These are phyloP conservation scores for Euclidia mi DNA, from an alignment of 2,888 invertebrate genomes.

Conservation along the genomic window DNA sequence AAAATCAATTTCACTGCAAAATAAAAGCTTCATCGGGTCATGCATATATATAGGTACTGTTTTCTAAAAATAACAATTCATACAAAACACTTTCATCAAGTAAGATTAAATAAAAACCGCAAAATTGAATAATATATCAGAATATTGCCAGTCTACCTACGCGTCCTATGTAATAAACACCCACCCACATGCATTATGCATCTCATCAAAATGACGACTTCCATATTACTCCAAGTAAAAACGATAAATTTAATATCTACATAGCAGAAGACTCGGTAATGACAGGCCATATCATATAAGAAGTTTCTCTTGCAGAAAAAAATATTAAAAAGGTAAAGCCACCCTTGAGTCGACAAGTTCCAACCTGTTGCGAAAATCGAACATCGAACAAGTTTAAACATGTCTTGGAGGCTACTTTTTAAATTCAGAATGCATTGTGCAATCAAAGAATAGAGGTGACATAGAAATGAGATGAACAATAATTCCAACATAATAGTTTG, in stretches of 20 bases:
- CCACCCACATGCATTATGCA: constrained; percentile 30
- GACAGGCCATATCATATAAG: constrained; percentile 20
- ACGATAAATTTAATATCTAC: constrained; percentile 40
- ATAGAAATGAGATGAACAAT: constrained; percentile 49
- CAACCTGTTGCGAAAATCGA: constrained; percentile 73
- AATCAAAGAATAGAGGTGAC: constrained; percentile 50
- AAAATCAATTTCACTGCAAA: too few species aligned
- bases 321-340: constrained; percentile 43
- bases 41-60: too few species aligned
- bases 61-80: too few species aligned
- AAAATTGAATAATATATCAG: too few species aligned
- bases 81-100: not conserved
- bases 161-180: constrained; percentile 19
- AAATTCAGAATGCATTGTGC: constrained; percentile 54
- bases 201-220: constrained; percentile 39
- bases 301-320: constrained; percentile 24
- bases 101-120: not conserved
- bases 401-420: constrained; percentile 53
- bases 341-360: constrained; percentile 64
- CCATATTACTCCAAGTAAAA: constrained; percentile 48
- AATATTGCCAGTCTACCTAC: constrained; percentile 3
- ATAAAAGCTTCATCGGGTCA: too few species aligned
- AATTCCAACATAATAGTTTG: constrained; percentile 53
- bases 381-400: constrained; percentile 69
- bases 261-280: constrained; percentile 36